Percentiles rank a stretch among this genome's conserved stretches.
phyloP scores from a whole-genome alignment of 2,113 vertebrate species.

The Pygoscelis antarcticus region DNA sequence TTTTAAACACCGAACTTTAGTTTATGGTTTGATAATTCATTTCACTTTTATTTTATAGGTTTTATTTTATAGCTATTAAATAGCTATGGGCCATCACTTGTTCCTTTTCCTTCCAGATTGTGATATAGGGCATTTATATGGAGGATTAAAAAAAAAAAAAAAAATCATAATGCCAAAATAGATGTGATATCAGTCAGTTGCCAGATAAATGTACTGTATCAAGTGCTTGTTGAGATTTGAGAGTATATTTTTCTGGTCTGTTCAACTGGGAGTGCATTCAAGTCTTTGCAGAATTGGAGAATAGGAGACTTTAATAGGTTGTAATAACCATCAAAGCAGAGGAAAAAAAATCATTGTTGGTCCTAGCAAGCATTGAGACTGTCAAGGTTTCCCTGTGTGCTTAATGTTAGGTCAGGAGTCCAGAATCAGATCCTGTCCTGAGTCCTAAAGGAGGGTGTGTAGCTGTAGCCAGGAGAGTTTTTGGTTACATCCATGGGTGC shows the following conservation, averaged over 20 bases:
- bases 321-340: background rate
- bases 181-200: slow-evolving; percentile 12
- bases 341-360: background rate
- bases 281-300: background rate
- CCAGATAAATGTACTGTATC: slow-evolving; percentile 58
- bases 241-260: slow-evolving; percentile 30
- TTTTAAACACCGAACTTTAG: slow-evolving; percentile 52
- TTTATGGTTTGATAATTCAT: slow-evolving; percentile 58
- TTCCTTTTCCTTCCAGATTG: slow-evolving; percentile 31
- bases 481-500: background rate
- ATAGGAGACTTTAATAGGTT: background rate
- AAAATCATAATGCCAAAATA: slow-evolving; percentile 24
- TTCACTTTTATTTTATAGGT: slow-evolving; percentile 58
- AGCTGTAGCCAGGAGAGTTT: background rate
- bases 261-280: background rate
- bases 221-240: slow-evolving; percentile 33
- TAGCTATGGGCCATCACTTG: slow-evolving; percentile 47
- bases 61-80: slow-evolving; percentile 65
- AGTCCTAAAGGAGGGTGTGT: background rate
- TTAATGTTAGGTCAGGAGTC: background rate
- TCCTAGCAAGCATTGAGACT: background rate
- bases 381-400: background rate
- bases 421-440: background rate
- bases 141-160: slow-evolving; percentile 6
- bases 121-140: slow-evolving; percentile 46